Conservation (phyloP, 2,888 invertebrate species). For the Leptinotarsa peninsularis region DNA sequence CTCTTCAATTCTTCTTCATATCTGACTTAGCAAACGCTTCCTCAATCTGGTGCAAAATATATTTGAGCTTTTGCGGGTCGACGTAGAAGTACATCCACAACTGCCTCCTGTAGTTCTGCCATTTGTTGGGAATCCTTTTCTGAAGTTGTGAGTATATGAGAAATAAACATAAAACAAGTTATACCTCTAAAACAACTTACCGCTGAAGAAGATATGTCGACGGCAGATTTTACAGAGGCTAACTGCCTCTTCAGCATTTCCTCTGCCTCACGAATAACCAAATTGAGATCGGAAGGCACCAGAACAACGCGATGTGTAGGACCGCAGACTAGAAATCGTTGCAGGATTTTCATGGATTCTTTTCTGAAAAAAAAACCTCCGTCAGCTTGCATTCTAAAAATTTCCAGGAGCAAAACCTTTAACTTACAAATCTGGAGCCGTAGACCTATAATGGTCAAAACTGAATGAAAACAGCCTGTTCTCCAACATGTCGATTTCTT, state of each 20-base stretch:
- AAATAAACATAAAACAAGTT: background rate
- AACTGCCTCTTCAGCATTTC: slow-evolving; percentile 49
- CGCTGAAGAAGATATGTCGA: slow-evolving; percentile 40
- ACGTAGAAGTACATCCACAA: slow-evolving; percentile 57
- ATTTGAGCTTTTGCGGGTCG: slow-evolving; percentile 48
- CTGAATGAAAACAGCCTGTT: slow-evolving; percentile 41
- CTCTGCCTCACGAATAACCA: slow-evolving; percentile 45
- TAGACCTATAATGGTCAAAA: slow-evolving; percentile 35
- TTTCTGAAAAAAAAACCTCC: slow-evolving; percentile 40
- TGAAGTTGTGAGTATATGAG: slow-evolving; percentile 41
- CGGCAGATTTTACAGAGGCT: slow-evolving; percentile 41
- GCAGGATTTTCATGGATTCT: slow-evolving; percentile 43
- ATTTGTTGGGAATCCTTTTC: slow-evolving; percentile 52
- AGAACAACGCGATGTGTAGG: slow-evolving; percentile 51
- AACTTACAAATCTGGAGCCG: slow-evolving; percentile 44
- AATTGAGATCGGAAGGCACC: slow-evolving; percentile 50
- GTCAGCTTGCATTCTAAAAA: background rate
- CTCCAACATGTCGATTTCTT: slow-evolving; percentile 44
- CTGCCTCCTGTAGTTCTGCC: slow-evolving; percentile 53
- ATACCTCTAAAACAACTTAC: slow-evolving; percentile 35
- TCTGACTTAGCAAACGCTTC: slow-evolving; percentile 43
- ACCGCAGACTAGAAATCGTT: slow-evolving; percentile 49
- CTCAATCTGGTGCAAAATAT: slow-evolving; percentile 46
- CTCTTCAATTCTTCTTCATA: background rate
- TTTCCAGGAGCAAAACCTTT: background rate